These are phyloP conservation scores for Hemiprocne comata DNA, from an alignment of 2,113 vertebrate genomes.

Conservation along the genomic window DNA sequence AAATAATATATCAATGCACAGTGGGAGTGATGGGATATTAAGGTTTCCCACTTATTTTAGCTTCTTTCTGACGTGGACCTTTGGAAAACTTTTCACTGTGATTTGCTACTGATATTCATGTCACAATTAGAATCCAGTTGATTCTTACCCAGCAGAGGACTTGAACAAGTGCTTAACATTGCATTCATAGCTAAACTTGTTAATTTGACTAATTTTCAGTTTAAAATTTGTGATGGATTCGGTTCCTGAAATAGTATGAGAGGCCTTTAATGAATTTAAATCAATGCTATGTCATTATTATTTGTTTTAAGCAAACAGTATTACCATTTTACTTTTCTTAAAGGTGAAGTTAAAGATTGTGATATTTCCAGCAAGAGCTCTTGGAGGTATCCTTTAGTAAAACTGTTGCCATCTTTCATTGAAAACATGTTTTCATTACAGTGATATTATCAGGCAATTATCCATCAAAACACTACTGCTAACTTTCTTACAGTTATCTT, in stretches of 20 bases:
- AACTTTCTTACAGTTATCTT: not conserved
- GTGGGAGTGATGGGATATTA: not conserved
- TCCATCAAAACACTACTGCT: not conserved
- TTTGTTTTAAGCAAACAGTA: not conserved
- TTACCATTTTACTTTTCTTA: not conserved
- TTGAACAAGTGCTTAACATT: not conserved
- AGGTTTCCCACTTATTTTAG: not conserved
- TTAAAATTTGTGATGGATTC: not conserved
- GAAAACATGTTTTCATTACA: not conserved
- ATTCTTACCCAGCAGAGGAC: not conserved
- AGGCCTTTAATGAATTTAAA: not conserved
- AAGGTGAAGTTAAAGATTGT: not conserved
- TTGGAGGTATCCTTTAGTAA: not conserved
- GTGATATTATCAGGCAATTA: not conserved
- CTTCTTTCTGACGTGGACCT: not conserved
- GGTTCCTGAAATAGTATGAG: not conserved
- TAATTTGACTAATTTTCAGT: not conserved
- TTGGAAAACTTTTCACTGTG: not conserved
- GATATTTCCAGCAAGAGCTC: not conserved
- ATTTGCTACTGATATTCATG: not conserved
- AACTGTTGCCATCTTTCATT: not conserved
- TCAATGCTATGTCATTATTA: not conserved
- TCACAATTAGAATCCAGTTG: not conserved
- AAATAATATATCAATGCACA: not conserved
- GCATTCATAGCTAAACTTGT: not conserved